These are phyloP conservation scores for Anniella stebbinsi DNA, from an alignment of 2,797 vertebrate genomes.

Conservation along the genomic window DNA sequence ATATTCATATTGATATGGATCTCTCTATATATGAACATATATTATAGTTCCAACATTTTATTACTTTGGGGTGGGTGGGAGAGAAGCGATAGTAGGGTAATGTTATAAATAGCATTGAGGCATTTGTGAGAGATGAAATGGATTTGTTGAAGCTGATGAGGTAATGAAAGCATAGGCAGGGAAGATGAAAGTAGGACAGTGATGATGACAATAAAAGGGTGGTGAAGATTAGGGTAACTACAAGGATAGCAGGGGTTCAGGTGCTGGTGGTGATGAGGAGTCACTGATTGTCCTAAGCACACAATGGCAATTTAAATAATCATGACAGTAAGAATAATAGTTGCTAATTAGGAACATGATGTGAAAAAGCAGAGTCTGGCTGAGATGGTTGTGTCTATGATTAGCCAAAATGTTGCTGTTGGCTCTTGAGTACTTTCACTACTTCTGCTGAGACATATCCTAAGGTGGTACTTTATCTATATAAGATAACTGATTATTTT, in stretches of 20 bases:
- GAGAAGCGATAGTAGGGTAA: conserved; percentile 19
- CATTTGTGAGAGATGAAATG: background rate
- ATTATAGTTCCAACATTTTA: conserved; percentile 37
- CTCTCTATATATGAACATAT: background rate
- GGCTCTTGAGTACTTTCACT: background rate
- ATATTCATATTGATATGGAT: conserved; percentile 27
- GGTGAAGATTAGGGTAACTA: conserved; percentile 18
- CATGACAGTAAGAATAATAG: conserved; percentile 29
- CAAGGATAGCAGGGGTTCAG: background rate
- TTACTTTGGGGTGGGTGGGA: background rate
- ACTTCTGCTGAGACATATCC: conserved; percentile 21
- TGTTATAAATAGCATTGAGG: conserved; percentile 16
- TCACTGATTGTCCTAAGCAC: background rate
- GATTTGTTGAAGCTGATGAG: background rate
- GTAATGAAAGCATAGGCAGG: background rate
- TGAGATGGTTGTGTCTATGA: conserved; percentile 27
- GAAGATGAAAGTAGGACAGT: background rate
- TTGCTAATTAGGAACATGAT: conserved; percentile 46
- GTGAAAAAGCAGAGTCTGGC: conserved; percentile 47
- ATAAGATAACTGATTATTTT: conserved; percentile 6
- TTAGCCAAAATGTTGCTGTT: conserved; percentile 38
- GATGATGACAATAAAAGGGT: background rate
- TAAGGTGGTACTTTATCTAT: conserved; percentile 4
- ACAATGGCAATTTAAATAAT: background rate
- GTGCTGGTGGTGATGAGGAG: conserved; percentile 28